Base-by-base conservation (phyloP, 1,140 invertebrate genomes). In the Aphaenogaster ashmeadi region DNA sequence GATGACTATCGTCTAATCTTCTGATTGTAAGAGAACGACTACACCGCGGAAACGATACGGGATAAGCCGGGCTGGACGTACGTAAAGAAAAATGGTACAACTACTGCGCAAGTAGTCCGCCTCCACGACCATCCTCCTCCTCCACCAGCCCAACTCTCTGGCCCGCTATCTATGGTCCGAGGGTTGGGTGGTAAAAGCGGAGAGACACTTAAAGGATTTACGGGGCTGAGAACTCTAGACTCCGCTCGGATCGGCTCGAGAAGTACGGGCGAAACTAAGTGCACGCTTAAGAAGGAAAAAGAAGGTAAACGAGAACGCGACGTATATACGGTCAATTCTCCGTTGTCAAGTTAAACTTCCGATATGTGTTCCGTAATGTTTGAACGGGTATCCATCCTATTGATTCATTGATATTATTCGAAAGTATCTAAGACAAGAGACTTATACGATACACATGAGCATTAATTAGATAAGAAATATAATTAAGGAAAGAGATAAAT, bases 201-300 rank as follows among this genome's bases (percentile, higher is more conserved):
- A 78, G 91, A 92, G 93, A 94, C 93, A 94, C 93, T 94, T 94
- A 94, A 94, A 94, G 93, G 93, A 94, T 94, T 94, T 94, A 94
- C 93, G 92, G 93, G 88, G 90, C 88, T 92, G 92, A 94, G 92
- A 94, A 94, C 93, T 94, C 89, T 89, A 92, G 89, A 93, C 87
- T 90, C 91, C 88, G 91, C 86, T 85, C 78, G 90, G 80, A 89
- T 91, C 90, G 90, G 80, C 90, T 88, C 89, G 90, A 85, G 88
- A 69, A 89, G 77, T 78, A 87, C 86, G 88, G 89, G 78, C 83
- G 52, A 89, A 87, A 89, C 89, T 62, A 88, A 91, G 89, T 91
- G 84, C 74, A 81, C 44, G 83, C 72, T 69, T 69, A 75, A 88
- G 72, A 84, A 66, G 56, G 21, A 66, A 83, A 88, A 64, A 78